Conservation (phyloP, 2,797 vertebrate genomes). For the Sphenodon punctatus region DNA sequence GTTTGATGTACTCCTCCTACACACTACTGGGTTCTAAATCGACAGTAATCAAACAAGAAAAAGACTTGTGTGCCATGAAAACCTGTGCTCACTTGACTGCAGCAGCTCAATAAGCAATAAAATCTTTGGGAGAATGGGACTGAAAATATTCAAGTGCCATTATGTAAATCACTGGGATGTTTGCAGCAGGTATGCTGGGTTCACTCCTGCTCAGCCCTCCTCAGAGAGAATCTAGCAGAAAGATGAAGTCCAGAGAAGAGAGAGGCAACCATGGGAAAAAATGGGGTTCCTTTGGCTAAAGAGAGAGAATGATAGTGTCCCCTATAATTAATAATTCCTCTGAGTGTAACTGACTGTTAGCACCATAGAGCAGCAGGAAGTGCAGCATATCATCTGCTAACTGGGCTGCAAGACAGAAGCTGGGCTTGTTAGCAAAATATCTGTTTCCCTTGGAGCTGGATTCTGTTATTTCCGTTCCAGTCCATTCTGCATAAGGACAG, state of each 20-base stretch:
- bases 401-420: not conserved
- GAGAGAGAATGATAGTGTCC: too few relatives aligned
- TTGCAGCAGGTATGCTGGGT: not conserved
- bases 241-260: not conserved
- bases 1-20: not conserved
- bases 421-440: not conserved
- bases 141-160: too few relatives aligned
- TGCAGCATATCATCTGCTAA: accelerated
- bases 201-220: not conserved
- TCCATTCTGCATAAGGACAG: not conserved
- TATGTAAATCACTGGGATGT: too few relatives aligned
- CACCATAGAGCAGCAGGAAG: not conserved
- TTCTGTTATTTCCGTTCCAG: not conserved
- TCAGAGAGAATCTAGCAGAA: not conserved
- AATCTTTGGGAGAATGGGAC: too few relatives aligned
- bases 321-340: too few relatives aligned
- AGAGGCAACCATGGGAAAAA: not conserved
- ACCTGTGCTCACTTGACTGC: not conserved
- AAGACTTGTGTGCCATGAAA: not conserved
- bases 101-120: too few relatives aligned
- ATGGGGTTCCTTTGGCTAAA: not conserved
- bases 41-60: not conserved
- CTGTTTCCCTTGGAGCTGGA: not conserved
- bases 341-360: too few relatives aligned
- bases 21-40: not conserved